phyloP scores from a whole-genome alignment of 1,140 invertebrate species.

The Hylaeus volcanicus region DNA sequence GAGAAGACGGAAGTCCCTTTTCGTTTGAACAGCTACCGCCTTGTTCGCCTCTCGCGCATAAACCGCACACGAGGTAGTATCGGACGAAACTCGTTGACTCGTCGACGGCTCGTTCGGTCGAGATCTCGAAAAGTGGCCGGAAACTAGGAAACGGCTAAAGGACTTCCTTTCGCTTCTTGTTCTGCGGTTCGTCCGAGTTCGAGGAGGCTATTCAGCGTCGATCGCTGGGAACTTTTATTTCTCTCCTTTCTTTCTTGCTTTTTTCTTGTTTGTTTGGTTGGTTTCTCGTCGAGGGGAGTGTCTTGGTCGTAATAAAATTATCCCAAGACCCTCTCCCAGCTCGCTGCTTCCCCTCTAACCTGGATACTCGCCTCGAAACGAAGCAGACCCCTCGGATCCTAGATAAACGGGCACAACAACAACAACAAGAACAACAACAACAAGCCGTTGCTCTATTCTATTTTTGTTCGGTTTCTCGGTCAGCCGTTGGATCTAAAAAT shows the following conservation, averaged over 20 bases:
- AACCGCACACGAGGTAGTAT: slow-evolving; percentile 18
- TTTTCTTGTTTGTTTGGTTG: too few relatives aligned
- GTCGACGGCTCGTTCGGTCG: slow-evolving; percentile 7
- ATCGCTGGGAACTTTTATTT: not conserved
- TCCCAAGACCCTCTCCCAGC: not conserved
- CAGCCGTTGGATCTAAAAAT: too few relatives aligned
- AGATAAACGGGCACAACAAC: not conserved
- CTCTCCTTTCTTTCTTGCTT: too few relatives aligned
- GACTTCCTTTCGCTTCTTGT: not conserved
- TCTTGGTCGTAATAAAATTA: not conserved
- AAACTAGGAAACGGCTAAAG: slow-evolving; percentile 21
- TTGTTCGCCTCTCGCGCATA: slow-evolving; percentile 30
- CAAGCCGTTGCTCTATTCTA: too few relatives aligned
- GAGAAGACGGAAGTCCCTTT: slow-evolving; percentile 39
- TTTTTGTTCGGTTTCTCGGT: too few relatives aligned
- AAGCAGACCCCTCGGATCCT: not conserved
- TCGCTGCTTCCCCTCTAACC: not conserved
- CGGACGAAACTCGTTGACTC: slow-evolving; percentile 27
- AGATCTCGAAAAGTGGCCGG: slow-evolving; percentile 1
- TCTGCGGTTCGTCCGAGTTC: not conserved
- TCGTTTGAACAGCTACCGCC: slow-evolving; percentile 35
- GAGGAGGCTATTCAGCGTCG: not conserved
- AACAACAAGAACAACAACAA: too few relatives aligned
- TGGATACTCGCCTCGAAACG: not conserved
- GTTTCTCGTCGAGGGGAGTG: too few relatives aligned